Percentiles rank a stretch among this genome's conserved stretches.
These are phyloP conservation scores for Netelia inedita DNA, from an alignment of 2,888 invertebrate genomes.

Conservation along the genomic window DNA sequence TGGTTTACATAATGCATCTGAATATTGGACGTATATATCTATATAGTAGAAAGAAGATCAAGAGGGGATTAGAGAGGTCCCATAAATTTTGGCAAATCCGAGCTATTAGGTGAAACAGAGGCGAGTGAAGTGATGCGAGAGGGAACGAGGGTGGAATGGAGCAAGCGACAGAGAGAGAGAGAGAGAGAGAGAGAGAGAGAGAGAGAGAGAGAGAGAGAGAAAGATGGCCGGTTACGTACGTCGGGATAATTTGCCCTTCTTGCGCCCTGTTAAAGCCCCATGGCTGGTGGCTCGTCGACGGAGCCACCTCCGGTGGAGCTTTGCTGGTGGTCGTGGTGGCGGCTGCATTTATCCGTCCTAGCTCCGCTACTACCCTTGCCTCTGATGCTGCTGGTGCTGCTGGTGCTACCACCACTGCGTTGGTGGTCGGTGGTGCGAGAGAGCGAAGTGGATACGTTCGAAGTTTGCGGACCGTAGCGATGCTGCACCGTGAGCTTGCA, in stretches of 20 bases:
- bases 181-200: constrained; percentile 22
- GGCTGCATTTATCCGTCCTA: constrained; percentile 4
- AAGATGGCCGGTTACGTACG: constrained; percentile 48
- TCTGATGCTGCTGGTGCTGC: background rate
- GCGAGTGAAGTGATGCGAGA: constrained; percentile 37
- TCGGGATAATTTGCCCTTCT: constrained; percentile 77
- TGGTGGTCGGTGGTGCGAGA: constrained; percentile 28
- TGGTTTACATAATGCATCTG: background rate
- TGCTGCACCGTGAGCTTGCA: constrained; percentile 53
- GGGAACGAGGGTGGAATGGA: constrained; percentile 26
- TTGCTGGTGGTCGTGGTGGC: constrained; percentile 18
- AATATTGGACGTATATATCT: background rate
- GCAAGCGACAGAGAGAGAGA: constrained; percentile 26
- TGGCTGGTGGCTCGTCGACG: constrained; percentile 51
- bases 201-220: constrained; percentile 26
- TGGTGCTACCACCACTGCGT: constrained; percentile 7
- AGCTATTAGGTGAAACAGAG: constrained; percentile 74
- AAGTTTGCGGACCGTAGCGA: constrained; percentile 52
- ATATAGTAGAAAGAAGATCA: constrained; percentile 50
- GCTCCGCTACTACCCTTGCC: constrained; percentile 1
- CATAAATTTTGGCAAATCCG: constrained; percentile 78
- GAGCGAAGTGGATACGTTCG: constrained; percentile 47
- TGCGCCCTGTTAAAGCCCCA: constrained; percentile 68
- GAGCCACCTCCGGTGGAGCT: constrained; percentile 42
- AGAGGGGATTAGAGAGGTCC: constrained; percentile 46